Evolutionary conservation across 2,797 vertebrate genomes (phyloP).

Genomic region (Aplochiton taeniatus): DNA sequence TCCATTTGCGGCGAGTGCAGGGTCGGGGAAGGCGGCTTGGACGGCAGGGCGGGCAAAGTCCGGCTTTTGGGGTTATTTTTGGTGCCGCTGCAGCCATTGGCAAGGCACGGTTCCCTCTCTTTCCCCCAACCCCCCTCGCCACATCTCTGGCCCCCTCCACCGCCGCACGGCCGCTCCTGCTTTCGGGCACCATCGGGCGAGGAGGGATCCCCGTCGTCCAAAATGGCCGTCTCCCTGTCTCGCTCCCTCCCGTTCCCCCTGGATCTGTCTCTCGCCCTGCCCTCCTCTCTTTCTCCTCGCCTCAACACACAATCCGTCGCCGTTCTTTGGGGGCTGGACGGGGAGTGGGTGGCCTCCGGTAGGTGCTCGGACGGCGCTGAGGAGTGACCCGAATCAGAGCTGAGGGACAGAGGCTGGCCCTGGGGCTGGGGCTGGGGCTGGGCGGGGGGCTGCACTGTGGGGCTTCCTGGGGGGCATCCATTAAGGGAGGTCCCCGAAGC

Average conservation of each 20-base stretch:
- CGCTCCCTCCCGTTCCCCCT: slow-evolving; percentile 58
- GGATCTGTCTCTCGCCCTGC: slow-evolving; percentile 43
- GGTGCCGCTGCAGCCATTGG: slow-evolving; percentile 52
- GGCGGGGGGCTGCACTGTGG: slow-evolving; percentile 59
- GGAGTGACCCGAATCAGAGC: slow-evolving; percentile 69
- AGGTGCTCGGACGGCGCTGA: slow-evolving; percentile 68
- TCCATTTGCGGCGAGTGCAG: slow-evolving; percentile 59
- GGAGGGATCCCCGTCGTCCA: slow-evolving; percentile 77
- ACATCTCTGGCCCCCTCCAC: slow-evolving; percentile 44
- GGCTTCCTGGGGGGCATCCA: slow-evolving; percentile 66
- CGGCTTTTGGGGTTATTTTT: slow-evolving; percentile 73
- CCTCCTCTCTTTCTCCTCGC: slow-evolving; percentile 32
- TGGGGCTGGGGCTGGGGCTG: slow-evolving; percentile 31
- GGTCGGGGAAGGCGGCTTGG: slow-evolving; percentile 57
- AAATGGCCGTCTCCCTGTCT: slow-evolving; percentile 84
- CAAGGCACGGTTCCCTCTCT: slow-evolving; percentile 52
- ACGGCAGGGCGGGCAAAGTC: slow-evolving; percentile 70
- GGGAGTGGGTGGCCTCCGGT: slow-evolving; percentile 46
- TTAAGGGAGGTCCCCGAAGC: slow-evolving; percentile 56
- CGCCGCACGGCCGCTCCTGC: slow-evolving; percentile 47
- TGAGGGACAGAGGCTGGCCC: slow-evolving; percentile 62
- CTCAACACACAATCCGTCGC: slow-evolving; percentile 26
- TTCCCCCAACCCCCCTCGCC: slow-evolving; percentile 51
- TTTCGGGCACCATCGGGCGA: slow-evolving; percentile 28
- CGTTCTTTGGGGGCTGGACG: slow-evolving; percentile 46